These are phyloP conservation scores for Sapajus apella DNA, from an alignment of 2,113 vertebrate genomes.

Conservation along the genomic window DNA sequence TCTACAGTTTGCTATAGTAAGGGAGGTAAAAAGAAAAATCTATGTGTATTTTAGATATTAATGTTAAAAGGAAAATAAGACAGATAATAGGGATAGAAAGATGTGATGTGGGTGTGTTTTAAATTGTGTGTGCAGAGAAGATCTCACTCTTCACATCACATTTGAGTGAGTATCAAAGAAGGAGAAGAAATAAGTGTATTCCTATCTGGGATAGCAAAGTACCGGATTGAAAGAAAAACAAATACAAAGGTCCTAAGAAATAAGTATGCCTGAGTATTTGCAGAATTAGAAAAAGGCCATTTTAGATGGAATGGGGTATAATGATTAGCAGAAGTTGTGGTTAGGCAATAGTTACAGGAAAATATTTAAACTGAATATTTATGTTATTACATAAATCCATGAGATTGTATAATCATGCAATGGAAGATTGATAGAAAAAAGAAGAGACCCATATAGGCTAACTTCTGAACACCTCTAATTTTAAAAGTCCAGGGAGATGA, in stretches of 20 bases:
- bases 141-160: background rate
- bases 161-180: background rate
- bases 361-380: background rate
- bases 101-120: background rate
- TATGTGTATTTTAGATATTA: background rate
- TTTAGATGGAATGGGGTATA: background rate
- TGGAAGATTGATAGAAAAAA: background rate
- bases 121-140: background rate
- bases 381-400: background rate
- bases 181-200: background rate
- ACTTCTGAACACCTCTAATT: background rate
- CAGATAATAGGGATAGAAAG: background rate
- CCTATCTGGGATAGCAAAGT: background rate
- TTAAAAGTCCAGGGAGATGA: background rate
- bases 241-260: background rate
- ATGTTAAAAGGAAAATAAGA: background rate
- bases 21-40: background rate
- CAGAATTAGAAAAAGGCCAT: background rate
- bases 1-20: background rate
- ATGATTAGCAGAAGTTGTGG: background rate
- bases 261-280: background rate
- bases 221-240: background rate
- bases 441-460: background rate
- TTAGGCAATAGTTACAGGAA: background rate
- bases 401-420: background rate